phyloP scores from a whole-genome alignment of 2,888 invertebrate species.

The Tubulanus polymorphus region DNA sequence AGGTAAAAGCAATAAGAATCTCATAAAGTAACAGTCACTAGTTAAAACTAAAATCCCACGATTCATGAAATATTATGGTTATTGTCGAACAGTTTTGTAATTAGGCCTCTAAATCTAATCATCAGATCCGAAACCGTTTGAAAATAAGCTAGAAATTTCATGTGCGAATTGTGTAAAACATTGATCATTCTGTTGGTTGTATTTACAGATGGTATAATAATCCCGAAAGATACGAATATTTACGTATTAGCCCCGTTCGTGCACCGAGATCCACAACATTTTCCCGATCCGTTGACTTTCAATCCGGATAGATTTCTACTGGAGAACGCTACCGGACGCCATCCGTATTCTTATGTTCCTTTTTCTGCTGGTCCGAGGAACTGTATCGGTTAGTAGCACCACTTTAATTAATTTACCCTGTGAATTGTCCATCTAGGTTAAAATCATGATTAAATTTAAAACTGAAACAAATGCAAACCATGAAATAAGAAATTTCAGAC shows the following conservation, averaged over 20 bases:
- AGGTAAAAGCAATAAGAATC: no score
- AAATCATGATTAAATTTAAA: not conserved
- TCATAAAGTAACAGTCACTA: not conserved
- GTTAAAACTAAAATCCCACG: not conserved
- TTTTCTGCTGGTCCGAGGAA: slow-evolving; percentile 57
- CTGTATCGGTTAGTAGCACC: slow-evolving; percentile 52
- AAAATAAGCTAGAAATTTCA: no score
- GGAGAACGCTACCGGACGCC: slow-evolving; percentile 69
- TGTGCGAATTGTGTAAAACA: no score
- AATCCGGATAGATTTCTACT: slow-evolving; percentile 77
- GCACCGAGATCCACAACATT: slow-evolving; percentile 64
- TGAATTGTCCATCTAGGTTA: no score
- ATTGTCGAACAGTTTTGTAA: no score
- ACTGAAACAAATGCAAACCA: no score
- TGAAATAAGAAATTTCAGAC: no score
- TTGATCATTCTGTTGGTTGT: no score
- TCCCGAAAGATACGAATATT: slow-evolving; percentile 44
- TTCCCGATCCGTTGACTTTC: slow-evolving; percentile 66
- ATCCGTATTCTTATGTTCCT: slow-evolving; percentile 57
- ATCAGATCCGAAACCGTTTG: no score
- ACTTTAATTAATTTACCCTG: not conserved
- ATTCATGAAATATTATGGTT: not conserved
- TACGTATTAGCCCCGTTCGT: slow-evolving; percentile 34
- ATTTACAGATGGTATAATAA: slow-evolving; percentile 27
- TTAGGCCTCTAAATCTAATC: no score